Evolutionary conservation across 2,888 invertebrate genomes (phyloP).

Genomic region (Strigamia transsilvanica): DNA sequence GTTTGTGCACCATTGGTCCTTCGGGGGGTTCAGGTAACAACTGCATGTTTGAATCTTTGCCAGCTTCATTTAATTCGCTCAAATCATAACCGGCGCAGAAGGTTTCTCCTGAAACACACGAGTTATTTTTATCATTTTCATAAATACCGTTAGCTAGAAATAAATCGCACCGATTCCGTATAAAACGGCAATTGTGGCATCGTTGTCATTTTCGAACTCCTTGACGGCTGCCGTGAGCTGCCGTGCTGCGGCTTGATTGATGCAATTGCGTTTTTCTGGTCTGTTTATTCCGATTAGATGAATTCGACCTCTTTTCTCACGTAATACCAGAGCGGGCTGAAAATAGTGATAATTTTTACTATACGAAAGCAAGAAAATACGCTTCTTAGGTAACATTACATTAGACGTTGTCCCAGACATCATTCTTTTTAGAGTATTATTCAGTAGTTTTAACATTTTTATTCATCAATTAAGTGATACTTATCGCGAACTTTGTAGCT

Average conservation of each 20-base stretch:
- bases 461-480: background rate
- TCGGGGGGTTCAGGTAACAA: background rate
- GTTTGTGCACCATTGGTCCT: constrained; percentile 48
- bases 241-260: constrained; percentile 75
- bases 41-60: constrained; percentile 49
- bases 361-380: background rate
- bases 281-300: constrained; percentile 88
- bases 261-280: constrained; percentile 81
- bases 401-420: background rate
- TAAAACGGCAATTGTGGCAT: constrained; percentile 77
- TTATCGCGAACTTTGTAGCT: background rate
- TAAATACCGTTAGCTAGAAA: background rate
- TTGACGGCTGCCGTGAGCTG: constrained; percentile 77
- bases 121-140: background rate
- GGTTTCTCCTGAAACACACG: constrained; percentile 69
- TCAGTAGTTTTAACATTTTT: background rate
- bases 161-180: constrained; percentile 74
- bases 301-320: constrained; percentile 74
- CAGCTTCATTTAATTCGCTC: constrained; percentile 70
- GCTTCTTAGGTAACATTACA: background rate
- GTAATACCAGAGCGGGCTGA: constrained; percentile 61
- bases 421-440: background rate
- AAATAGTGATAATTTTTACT: constrained; percentile 14
- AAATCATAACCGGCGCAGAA: constrained; percentile 94
- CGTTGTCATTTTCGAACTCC: constrained; percentile 79